phyloP scores from a whole-genome alignment of 2,888 invertebrate species.

The Lycophotia porphyrea region DNA sequence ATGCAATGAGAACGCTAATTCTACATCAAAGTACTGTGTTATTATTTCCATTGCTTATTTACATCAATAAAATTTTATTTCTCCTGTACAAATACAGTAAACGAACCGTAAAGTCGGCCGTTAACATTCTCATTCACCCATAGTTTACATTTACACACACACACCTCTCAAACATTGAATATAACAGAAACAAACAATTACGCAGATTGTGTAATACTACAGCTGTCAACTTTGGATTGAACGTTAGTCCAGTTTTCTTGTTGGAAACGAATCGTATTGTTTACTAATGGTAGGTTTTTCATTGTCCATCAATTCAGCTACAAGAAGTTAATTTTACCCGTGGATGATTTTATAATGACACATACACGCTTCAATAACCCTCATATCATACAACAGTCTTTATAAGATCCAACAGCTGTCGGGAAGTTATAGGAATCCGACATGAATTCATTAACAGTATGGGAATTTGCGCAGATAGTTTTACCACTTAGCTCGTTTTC shows the following conservation, averaged over 20 bases:
- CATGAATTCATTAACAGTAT: constrained; percentile 63
- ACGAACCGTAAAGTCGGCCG: constrained; percentile 65
- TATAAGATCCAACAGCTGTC: constrained; percentile 14
- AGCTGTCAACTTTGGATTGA: constrained; percentile 73
- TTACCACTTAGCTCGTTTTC: constrained; percentile 39
- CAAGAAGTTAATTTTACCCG: neutral
- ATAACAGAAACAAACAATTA: constrained; percentile 80
- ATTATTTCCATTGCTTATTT: constrained; percentile 73
- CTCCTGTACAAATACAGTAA: constrained; percentile 62
- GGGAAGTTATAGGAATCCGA: constrained; percentile 14
- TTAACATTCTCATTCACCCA: constrained; percentile 71
- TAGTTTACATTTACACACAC: constrained; percentile 80
- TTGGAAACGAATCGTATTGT: neutral
- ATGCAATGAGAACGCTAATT: constrained; percentile 60
- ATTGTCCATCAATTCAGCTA: neutral
- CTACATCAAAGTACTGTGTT: constrained; percentile 65
- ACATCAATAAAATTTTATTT: constrained; percentile 73
- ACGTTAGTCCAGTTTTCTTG: neutral
- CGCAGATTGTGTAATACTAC: constrained; percentile 81
- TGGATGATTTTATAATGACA: neutral
- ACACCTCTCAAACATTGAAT: constrained; percentile 71
- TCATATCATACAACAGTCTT: neutral
- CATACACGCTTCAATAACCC: too few relatives aligned
- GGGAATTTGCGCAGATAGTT: constrained; percentile 51
- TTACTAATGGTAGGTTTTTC: constrained; percentile 1